Evolutionary conservation across 1,140 invertebrate species (phyloP).

Genomic region (Papilio dardanus): DNA sequence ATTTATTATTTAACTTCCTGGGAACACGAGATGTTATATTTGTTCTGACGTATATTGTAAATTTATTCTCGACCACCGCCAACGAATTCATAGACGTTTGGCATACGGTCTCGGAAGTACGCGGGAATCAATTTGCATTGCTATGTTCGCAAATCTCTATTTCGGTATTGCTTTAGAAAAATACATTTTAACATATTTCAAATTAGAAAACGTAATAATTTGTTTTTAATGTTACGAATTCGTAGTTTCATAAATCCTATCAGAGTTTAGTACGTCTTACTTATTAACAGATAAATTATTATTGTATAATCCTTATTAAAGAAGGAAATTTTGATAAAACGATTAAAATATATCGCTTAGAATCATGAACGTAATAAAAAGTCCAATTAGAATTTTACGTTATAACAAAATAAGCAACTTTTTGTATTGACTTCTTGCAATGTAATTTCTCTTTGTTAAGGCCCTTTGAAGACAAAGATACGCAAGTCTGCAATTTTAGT

Average conservation of each 20-base stretch:
- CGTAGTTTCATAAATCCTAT: background rate
- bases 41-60: conserved; percentile 31
- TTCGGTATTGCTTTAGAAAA: background rate
- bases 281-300: background rate
- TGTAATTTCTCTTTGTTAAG: background rate
- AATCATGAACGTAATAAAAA: background rate
- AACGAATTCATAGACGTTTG: conserved; percentile 36
- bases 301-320: background rate
- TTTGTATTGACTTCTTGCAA: background rate
- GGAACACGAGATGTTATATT: conserved; percentile 23
- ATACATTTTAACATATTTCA: background rate
- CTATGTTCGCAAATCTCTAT: conserved; percentile 22
- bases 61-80: conserved; percentile 32
- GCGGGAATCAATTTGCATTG: conserved; percentile 32
- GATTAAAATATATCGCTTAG: background rate
- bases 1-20: background rate
- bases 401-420: background rate
- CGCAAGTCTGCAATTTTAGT: no score
- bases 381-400: background rate
- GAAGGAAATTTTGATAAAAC: background rate
- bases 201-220: background rate
- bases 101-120: conserved; percentile 26
- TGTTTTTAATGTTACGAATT: background rate
- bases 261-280: background rate
- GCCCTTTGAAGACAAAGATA: no score